Conservation (phyloP, 2,797 vertebrate species). For the Enteromius afrohamiltoni region DNA sequence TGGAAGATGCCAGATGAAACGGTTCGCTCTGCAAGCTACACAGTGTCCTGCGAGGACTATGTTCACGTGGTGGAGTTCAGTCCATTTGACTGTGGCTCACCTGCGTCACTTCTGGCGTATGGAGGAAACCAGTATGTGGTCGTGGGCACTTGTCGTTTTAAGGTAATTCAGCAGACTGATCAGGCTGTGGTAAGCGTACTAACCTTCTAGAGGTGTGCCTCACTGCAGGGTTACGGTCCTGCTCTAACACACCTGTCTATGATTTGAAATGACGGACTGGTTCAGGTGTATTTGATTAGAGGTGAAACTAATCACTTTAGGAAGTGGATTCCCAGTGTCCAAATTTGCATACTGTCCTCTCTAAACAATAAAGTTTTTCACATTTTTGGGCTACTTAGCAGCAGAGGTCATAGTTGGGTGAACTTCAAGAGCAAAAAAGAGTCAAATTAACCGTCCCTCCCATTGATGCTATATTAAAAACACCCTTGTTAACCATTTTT, state of each 20-base stretch:
- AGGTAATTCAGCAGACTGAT: slow-evolving; percentile 68
- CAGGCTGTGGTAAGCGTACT: background rate
- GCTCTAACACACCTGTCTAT: background rate
- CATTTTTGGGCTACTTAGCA: too few species aligned
- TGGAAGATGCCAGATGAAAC: slow-evolving; percentile 84
- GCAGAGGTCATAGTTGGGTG: too few species aligned
- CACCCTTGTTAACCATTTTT: too few species aligned
- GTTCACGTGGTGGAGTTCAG: slow-evolving; percentile 95
- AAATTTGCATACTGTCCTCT: background rate
- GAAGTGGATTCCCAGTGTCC: background rate
- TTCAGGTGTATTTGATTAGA: background rate
- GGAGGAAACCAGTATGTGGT: slow-evolving; percentile 91
- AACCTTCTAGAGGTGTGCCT: background rate
- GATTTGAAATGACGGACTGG: background rate
- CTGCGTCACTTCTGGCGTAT: slow-evolving; percentile 88
- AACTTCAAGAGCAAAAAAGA: too few species aligned
- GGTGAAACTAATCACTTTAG: background rate
- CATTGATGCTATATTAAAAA: too few species aligned
- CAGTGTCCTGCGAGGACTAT: slow-evolving; percentile 91
- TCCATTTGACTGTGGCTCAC: slow-evolving; percentile 86
- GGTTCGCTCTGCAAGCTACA: slow-evolving; percentile 82
- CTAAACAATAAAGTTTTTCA: background rate
- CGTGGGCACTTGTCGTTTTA: slow-evolving; percentile 88
- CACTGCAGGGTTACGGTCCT: background rate
- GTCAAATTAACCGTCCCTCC: too few species aligned